Evolutionary conservation across 2,797 vertebrate species (phyloP).

Genomic region (Otolemur crassicaudatus): DNA sequence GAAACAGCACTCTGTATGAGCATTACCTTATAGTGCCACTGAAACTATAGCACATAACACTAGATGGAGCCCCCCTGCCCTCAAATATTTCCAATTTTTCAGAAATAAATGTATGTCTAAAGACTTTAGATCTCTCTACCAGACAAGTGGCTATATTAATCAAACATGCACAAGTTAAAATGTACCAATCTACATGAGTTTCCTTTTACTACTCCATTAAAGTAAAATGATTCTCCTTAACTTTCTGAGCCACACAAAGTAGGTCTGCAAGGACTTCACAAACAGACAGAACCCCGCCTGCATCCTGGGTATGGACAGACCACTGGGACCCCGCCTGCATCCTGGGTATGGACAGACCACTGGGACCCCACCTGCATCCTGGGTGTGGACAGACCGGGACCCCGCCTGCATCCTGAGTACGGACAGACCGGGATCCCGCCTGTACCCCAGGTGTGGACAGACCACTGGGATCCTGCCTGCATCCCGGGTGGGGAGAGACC

Average conservation of each 20-base stretch:
- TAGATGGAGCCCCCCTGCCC: neutral
- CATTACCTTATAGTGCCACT: neutral
- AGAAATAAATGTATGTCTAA: neutral
- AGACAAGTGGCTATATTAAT: neutral
- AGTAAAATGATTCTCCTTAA: neutral
- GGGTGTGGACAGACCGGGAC: no score
- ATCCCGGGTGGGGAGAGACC: no score
- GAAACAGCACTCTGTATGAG: neutral
- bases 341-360: no score
- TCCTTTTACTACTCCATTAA: neutral
- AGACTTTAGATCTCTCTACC: neutral
- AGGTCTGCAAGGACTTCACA: neutral
- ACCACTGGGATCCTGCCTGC: no score
- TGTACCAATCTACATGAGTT: neutral
- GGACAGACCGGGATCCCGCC: neutral
- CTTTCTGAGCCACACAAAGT: neutral
- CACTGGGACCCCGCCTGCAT: no score
- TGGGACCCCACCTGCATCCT: no score
- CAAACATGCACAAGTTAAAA: neutral
- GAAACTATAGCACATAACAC: neutral
- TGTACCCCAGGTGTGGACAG: no score
- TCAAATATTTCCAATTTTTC: slow-evolving; percentile 13
- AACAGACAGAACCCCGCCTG: neutral
- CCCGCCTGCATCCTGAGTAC: no score
- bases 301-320: neutral